Conservation (phyloP, 2,113 vertebrate species). For the Pteruthius melanotis region DNA sequence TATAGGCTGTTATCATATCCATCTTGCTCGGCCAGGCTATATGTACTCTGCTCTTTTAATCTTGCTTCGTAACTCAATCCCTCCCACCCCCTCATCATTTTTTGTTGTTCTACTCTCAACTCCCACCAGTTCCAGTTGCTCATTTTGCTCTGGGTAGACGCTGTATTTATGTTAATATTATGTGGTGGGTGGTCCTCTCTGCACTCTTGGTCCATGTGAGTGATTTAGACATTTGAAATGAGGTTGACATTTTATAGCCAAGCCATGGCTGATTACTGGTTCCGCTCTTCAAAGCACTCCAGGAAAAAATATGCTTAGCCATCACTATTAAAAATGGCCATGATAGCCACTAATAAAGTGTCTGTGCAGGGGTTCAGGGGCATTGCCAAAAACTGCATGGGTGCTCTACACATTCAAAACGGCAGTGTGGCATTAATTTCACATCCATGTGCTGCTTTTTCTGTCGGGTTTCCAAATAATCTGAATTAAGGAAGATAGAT, state of each 20-base stretch:
- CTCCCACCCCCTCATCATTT: constrained; percentile 23
- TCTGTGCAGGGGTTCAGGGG: not conserved
- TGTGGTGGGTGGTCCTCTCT: constrained; percentile 56
- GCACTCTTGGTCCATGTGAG: not conserved
- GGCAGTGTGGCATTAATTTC: not conserved
- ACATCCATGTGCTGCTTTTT: not conserved
- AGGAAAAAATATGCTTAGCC: constrained; percentile 23
- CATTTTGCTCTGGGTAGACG: not conserved
- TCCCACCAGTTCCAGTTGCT: not conserved
- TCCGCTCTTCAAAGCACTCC: constrained; percentile 27
- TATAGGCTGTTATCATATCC: constrained; percentile 50
- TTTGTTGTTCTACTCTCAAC: not conserved
- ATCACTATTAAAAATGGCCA: constrained; percentile 30
- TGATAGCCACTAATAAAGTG: constrained; percentile 2
- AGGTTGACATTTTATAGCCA: constrained; percentile 50
- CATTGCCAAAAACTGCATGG: not conserved
- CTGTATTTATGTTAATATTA: constrained; percentile 34
- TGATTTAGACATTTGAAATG: constrained; percentile 42
- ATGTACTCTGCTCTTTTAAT: not conserved
- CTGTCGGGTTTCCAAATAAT: not conserved
- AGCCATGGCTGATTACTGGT: constrained; percentile 46
- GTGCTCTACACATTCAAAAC: not conserved
- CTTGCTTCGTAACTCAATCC: constrained; percentile 20
- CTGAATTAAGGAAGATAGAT: not conserved
- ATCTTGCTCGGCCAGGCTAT: constrained; percentile 20